Conservation (phyloP, 2,888 invertebrate genomes). For the Entomobrya multifasciata region DNA sequence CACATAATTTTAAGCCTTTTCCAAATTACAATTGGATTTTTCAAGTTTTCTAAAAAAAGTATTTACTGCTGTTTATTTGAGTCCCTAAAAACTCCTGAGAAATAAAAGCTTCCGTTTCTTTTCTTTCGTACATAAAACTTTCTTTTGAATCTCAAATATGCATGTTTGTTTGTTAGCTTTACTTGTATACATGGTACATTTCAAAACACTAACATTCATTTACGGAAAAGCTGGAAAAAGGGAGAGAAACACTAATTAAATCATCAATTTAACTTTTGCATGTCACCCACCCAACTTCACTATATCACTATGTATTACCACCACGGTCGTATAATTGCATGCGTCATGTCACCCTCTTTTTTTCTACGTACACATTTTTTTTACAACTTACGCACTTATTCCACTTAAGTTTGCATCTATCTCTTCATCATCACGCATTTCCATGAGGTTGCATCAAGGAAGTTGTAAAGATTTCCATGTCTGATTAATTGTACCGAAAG, state of each 20-base stretch:
- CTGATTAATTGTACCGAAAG: conserved; percentile 61
- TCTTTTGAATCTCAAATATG: too few species aligned
- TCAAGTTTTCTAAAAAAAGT: too few species aligned
- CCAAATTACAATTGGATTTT: too few species aligned
- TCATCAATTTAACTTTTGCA: conserved; percentile 73
- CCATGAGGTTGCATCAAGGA: not conserved
- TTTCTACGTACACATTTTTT: conserved; percentile 6
- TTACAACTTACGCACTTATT: not conserved
- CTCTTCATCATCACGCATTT: not conserved
- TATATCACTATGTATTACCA: too few species aligned
- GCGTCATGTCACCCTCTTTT: conserved; percentile 15
- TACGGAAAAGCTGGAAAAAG: not conserved
- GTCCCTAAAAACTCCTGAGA: too few species aligned
- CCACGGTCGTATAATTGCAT: too few species aligned
- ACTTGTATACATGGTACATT: not conserved
- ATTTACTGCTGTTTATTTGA: too few species aligned
- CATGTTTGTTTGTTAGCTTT: not conserved
- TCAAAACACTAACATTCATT: not conserved
- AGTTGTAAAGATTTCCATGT: conserved; percentile 40
- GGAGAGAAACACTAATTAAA: conserved; percentile 69
- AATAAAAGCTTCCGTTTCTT: too few species aligned
- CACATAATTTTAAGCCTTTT: too few species aligned
- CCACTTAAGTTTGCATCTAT: not conserved
- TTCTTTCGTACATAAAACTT: too few species aligned
- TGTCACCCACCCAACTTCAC: conserved; percentile 54